Base-by-base conservation (phyloP, 2,113 vertebrate genomes). In the Galeopterus variegatus region DNA sequence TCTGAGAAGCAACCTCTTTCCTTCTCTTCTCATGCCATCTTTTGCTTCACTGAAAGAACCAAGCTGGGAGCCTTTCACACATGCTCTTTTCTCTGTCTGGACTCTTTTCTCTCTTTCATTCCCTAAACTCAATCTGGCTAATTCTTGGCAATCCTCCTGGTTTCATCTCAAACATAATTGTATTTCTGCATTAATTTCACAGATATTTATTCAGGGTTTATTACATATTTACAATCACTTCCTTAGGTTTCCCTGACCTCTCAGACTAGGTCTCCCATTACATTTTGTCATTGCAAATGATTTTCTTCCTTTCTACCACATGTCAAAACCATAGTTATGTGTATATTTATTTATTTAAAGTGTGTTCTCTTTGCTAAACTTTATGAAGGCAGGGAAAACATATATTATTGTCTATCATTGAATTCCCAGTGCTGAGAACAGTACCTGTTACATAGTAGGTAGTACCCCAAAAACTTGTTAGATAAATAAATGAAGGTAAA, bases 131-230 rank as follows among this genome's bases (percentile, higher is more conserved):
- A 69, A 88, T 31, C 76, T 91, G 81, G 33, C 65, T 94, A 87
- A 85, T 75, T 91, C 72, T 82, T 70, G 52, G 21, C 54, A 87
- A 77, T 19, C 36, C 36, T 79, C 73, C 62, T 89, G 64, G 26
- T 65, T 82, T 80, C 14, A 56, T n/a, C 75, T 94, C 58, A 88
- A 90, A 90, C 56, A 72, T 33, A 72, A 87, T n/a, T 88, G 79
- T 36, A 87, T 52, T 90, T 95, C 41, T 84, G 60, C 19, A 77
- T 88, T 83, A 89, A 70, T 67, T 89, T 89, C 77, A 92, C 50
- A 86, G 45, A 77, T 73, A 92, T 77, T 65, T 93, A 93, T 18
- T 80, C 58, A 79, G 89, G 36, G 87, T 17, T 94, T 79, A 79
- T 73, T 70, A 87, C 31, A 72, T 15, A 23, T 13, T 48, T 92